Evolutionary conservation across 2,797 vertebrate genomes (phyloP).

Genomic region (Limosa lapponica): DNA sequence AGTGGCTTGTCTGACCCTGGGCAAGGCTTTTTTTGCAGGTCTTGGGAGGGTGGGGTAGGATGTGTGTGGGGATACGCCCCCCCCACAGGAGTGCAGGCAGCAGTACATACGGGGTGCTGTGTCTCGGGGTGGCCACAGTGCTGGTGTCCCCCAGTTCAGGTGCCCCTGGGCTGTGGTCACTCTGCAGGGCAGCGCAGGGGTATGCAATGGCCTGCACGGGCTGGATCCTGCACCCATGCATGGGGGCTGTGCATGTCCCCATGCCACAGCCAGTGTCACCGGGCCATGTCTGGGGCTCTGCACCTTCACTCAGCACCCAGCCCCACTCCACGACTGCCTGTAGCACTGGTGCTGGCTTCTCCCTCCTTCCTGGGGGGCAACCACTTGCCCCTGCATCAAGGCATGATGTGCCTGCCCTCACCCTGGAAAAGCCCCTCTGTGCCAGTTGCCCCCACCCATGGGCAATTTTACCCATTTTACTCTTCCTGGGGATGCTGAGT

Average conservation of each 20-base stretch:
- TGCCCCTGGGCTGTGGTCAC: accelerated
- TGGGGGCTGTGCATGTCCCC: accelerated
- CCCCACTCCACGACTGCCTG: accelerated
- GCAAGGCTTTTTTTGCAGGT: background rate
- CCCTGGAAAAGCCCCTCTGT: background rate
- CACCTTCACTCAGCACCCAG: accelerated
- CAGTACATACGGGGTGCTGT: accelerated
- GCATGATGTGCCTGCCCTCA: accelerated
- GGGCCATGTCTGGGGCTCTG: background rate
- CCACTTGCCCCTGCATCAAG: accelerated
- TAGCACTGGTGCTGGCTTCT: background rate
- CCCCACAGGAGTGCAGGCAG: background rate
- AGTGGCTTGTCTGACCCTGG: background rate
- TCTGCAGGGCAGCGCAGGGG: accelerated
- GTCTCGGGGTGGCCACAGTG: accelerated
- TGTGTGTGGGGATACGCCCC: accelerated
- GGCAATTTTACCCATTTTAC: background rate
- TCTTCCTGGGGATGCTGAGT: background rate
- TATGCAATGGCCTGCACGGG: accelerated
- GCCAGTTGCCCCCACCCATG: accelerated
- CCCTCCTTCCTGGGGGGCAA: background rate
- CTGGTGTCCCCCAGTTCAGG: accelerated
- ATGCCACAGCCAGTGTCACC: accelerated
- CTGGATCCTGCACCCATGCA: accelerated
- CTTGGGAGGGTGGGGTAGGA: background rate